Evolutionary conservation across 2,113 vertebrate genomes (phyloP).

Genomic region (Stegostoma tigrinum): DNA sequence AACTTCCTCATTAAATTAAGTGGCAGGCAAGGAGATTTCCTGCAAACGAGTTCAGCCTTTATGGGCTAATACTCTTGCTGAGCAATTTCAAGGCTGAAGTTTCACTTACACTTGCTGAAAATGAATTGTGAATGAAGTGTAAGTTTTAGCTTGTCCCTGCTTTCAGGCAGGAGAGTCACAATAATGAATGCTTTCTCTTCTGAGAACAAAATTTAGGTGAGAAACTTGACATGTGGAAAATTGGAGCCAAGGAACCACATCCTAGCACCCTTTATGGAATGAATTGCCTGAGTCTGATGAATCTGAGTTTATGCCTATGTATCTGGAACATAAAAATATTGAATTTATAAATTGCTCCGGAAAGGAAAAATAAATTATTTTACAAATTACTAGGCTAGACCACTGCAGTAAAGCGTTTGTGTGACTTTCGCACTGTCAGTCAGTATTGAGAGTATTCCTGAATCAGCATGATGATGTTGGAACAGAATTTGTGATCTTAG

Average conservation of each 20-base stretch:
- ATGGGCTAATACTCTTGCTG: background rate
- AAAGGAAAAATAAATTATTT: constrained; percentile 26
- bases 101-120: background rate
- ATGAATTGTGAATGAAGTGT: background rate
- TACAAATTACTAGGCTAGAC: background rate
- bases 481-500: background rate
- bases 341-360: background rate
- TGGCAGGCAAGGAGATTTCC: background rate
- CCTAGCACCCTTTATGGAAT: background rate
- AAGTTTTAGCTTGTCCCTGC: background rate
- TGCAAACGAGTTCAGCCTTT: background rate
- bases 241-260: background rate
- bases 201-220: background rate
- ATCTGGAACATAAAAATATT: background rate
- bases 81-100: background rate
- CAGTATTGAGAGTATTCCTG: too few species aligned
- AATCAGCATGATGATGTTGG: too few species aligned
- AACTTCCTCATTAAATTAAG: background rate
- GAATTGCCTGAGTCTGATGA: background rate
- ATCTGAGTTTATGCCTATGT: too few species aligned
- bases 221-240: background rate
- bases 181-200: background rate
- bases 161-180: background rate
- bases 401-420: background rate
- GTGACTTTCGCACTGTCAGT: background rate